Conservation (phyloP, 2,113 vertebrate genomes). For the Epinephelus moara region DNA sequence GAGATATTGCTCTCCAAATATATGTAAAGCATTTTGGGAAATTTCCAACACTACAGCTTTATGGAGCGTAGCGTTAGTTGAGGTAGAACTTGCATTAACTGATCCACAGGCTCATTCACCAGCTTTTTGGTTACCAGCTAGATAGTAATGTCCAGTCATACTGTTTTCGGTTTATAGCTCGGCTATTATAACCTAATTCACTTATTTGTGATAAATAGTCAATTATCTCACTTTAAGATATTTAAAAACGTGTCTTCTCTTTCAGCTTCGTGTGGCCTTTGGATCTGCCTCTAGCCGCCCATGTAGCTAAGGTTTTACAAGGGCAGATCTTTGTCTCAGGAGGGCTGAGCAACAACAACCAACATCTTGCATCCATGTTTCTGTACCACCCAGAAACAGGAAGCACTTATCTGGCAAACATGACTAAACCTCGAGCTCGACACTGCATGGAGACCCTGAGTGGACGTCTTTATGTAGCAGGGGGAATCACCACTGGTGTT, state of each 20-base stretch:
- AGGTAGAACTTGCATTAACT: not conserved
- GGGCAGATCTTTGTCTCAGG: constrained; percentile 81
- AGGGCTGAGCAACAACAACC: constrained; percentile 67
- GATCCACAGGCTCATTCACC: not conserved
- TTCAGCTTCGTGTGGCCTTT: constrained; percentile 73
- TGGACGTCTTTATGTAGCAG: constrained; percentile 77
- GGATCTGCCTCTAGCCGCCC: constrained; percentile 71
- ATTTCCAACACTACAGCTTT: not conserved
- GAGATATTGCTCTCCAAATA: not conserved
- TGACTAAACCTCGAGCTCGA: constrained; percentile 75
- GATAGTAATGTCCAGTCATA: not conserved
- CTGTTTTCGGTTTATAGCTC: too few relatives aligned
- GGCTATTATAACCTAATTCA: not conserved
- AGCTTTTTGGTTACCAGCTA: not conserved
- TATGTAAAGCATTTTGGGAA: not conserved
- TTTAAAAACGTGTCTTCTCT: constrained; percentile 5
- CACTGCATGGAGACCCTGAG: constrained; percentile 84
- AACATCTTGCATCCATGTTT: constrained; percentile 72
- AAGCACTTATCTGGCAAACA: constrained; percentile 75
- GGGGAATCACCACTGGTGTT: constrained; percentile 69
- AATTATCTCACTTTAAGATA: not conserved
- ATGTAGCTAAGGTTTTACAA: constrained; percentile 72
- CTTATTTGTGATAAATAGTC: not conserved
- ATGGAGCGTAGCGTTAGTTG: not conserved
- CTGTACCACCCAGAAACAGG: constrained; percentile 80